Evolutionary conservation across 2,797 vertebrate species (phyloP).

Genomic region (Naso thynnoides): DNA sequence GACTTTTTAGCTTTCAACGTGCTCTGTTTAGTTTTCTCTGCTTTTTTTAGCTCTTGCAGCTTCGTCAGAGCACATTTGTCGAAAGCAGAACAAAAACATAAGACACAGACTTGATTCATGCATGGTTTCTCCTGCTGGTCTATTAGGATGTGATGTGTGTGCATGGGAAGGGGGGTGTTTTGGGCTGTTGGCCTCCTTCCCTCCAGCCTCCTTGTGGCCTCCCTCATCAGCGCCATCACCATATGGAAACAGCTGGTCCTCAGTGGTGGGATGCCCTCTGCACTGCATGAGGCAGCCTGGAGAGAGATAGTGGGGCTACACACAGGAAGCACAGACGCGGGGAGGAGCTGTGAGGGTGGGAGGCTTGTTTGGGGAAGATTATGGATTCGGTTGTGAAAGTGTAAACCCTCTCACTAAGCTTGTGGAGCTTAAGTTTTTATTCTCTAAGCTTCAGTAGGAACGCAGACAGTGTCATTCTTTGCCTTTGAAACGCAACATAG

Average conservation of each 20-base stretch:
- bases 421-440: conserved; percentile 56
- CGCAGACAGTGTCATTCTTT: conserved; percentile 26
- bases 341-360: conserved; percentile 24
- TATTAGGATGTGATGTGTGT: conserved; percentile 16
- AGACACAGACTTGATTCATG: conserved; percentile 18
- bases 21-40: background rate
- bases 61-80: conserved; percentile 6
- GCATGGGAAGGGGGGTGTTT: conserved; percentile 15
- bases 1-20: conserved; percentile 18
- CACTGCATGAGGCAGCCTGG: conserved; percentile 50
- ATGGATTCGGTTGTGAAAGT: conserved; percentile 52
- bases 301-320: conserved; percentile 33
- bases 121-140: conserved; percentile 11
- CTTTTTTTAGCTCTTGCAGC: background rate
- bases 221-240: conserved; percentile 47
- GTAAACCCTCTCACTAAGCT: conserved; percentile 66
- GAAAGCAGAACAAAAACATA: conserved; percentile 22
- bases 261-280: conserved; percentile 52
- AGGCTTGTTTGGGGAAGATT: conserved; percentile 57
- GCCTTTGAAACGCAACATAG: conserved; percentile 36
- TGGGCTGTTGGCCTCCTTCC: conserved; percentile 49
- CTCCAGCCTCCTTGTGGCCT: conserved; percentile 52
- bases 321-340: conserved; percentile 23
- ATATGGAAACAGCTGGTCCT: conserved; percentile 75
- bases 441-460: conserved; percentile 57